Conservation (phyloP, 2,113 vertebrate species). For the Columba janthina region DNA sequence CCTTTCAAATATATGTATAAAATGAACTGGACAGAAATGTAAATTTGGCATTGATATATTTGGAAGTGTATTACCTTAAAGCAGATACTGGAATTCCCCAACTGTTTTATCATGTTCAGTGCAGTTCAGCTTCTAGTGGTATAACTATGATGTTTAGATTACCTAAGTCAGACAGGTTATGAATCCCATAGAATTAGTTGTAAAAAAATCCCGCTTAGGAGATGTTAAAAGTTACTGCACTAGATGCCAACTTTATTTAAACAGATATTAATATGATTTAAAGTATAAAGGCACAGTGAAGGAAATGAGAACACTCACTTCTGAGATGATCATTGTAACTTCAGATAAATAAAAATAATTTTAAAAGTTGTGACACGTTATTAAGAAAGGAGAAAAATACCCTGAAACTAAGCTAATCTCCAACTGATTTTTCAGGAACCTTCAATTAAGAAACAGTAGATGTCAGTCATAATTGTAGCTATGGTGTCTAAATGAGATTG, state of each 20-base stretch:
- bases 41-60: not conserved
- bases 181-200: not conserved
- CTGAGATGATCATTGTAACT: not conserved
- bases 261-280: not conserved
- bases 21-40: not conserved
- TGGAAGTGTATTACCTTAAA: not conserved
- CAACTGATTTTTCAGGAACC: not conserved
- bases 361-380: accelerated
- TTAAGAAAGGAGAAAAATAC: not conserved
- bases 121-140: not conserved
- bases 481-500: not conserved
- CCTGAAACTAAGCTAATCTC: not conserved
- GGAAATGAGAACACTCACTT: not conserved
- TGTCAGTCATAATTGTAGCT: not conserved
- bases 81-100: not conserved
- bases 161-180: not conserved
- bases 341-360: not conserved
- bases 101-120: not conserved
- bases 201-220: not conserved
- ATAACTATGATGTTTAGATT: not conserved
- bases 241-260: not conserved
- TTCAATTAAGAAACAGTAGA: not conserved
- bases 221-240: not conserved
- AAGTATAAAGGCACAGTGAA: not conserved
- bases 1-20: not conserved